Evolutionary conservation across 64 coral and sea anemone species (phyloP), one percentile per base, ranked within the genome.

Genomic region (Actinia equina): DNA sequence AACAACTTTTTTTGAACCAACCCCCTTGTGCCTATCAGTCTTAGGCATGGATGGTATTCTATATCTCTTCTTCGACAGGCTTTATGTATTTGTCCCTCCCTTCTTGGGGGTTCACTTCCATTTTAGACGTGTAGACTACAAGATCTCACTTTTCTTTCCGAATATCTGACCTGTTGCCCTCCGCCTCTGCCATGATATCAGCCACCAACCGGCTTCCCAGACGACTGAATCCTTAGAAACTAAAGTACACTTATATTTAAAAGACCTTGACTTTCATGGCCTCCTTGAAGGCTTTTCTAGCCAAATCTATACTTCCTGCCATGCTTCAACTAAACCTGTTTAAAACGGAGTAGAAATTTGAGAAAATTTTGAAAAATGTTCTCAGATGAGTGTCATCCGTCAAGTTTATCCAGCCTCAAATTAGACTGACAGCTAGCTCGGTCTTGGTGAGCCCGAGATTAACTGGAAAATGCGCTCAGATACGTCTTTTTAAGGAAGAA

Each of bases 251-350:
- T 30, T 16, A 5, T 11, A 13, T 16, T 16, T 11, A 11, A 57
- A 74, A 74, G 26, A 74, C 69, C 69, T 74, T 74, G 69, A 74
- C 69, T 74, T 26, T 74, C 13, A 27, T 12, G 7, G 3, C 12
- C 23, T 3, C 69, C 27, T 74, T 74, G 25, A 74, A 74, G 3
- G 25, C 69, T 30, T 30, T 30, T n/a, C n/a, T 15, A 74, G 69
- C 25, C 69, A 74, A 74, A 74, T 74, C 69, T 74, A 74, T 12
- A 74, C 69, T 74, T 74, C 69, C 69, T 74, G 69, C 25, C 26
- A 37, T 30, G 26, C 7, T 74, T 41, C 26, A 41, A 30, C 69
- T 74, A 41, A 74, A 74, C 69, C 42, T 74, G 6, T 26, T n/a
- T 69, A 9, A 69, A 69, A 69, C 63, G 13, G 2, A 57, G 55